Percentiles rank a stretch among this genome's conserved stretches.
phyloP scores from a whole-genome alignment of 2,113 vertebrate species.

The Psammodynastes pulverulentus region DNA sequence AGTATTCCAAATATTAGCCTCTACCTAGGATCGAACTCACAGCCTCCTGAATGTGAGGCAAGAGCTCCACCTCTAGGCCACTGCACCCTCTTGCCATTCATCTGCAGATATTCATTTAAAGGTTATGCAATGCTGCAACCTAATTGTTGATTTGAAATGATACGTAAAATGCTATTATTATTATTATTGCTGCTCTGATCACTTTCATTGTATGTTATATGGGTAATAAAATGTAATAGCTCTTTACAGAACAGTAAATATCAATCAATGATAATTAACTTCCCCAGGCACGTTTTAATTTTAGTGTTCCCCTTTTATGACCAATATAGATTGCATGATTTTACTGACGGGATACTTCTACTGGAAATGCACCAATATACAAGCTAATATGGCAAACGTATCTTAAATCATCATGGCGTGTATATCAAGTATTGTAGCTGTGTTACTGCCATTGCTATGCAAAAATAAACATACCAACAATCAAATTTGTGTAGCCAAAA shows the following conservation, averaged over 20 bases:
- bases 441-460: slow-evolving; percentile 29
- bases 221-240: neutral
- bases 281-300: neutral
- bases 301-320: neutral
- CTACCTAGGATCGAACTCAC: no score
- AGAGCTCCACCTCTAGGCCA: no score
- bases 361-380: slow-evolving; percentile 14
- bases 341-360: slow-evolving; percentile 12
- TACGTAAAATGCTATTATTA: neutral
- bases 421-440: slow-evolving; percentile 28
- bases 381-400: neutral
- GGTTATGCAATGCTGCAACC: neutral
- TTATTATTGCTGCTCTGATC: neutral
- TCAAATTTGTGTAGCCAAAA: neutral
- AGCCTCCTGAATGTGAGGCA: no score
- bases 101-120: neutral
- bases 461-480: slow-evolving; percentile 38
- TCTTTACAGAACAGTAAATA: neutral
- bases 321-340: slow-evolving; percentile 49
- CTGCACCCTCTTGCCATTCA: no score
- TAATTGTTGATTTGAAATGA: neutral
- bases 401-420: slow-evolving; percentile 23
- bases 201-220: neutral
- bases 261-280: neutral
- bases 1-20: no score